Evolutionary conservation across 1,140 invertebrate species (phyloP).

Genomic region (Polypedilum pembai): DNA sequence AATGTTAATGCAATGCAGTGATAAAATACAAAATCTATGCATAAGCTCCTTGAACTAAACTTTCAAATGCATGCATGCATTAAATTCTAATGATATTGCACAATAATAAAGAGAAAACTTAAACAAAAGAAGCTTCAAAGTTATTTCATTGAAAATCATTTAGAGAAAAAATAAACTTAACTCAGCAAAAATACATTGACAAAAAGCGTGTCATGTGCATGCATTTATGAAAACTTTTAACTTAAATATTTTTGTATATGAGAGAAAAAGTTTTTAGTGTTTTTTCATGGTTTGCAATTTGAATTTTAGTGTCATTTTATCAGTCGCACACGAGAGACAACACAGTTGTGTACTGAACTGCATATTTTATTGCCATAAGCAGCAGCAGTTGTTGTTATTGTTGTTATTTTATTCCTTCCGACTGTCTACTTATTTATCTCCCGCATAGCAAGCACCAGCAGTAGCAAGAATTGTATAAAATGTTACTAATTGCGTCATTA

Average conservation of each 20-base stretch:
- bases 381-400: not conserved
- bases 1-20: not conserved
- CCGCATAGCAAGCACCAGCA: not conserved
- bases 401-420: not conserved
- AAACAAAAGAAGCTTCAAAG: not conserved
- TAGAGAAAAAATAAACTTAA: not conserved
- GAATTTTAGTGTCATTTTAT: conserved; percentile 7
- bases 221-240: no score
- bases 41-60: not conserved
- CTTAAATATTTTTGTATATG: no score
- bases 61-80: not conserved
- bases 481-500: conserved; percentile 18
- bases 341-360: not conserved
- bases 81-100: not conserved
- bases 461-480: not conserved
- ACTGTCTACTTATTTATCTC: not conserved
- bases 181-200: not conserved
- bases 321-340: not conserved
- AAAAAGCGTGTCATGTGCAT: not conserved
- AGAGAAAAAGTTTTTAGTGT: not conserved
- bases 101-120: not conserved
- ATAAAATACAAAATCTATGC: not conserved
- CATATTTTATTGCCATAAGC: no score
- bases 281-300: not conserved
- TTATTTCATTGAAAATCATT: conserved; percentile 9